Evolutionary conservation across 1,140 invertebrate genomes (phyloP), one percentile per base, ranked within the genome.

Genomic region (Cotesia glomerata): DNA sequence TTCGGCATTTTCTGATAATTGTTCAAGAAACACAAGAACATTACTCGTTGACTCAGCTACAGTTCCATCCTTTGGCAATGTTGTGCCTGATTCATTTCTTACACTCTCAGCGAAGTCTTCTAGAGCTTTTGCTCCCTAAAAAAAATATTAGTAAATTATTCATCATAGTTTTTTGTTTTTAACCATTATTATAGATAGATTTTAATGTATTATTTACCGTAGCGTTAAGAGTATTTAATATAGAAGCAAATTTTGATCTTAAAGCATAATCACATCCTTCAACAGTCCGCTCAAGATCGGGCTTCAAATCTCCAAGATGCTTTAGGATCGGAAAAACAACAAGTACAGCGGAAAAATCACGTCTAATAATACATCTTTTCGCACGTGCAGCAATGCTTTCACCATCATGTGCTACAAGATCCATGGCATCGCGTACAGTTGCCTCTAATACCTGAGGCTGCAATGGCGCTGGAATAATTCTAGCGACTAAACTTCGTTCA

Each of bases 41-140:
- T 98, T 97, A 64, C 94, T 96, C 3, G 97, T 97, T 56, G 97
- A 88, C 86, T 99, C 96, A 83, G 98, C 97, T 26, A 99, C 97
- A 0, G 97, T 99, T 71, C 97, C 97, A 89, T 99, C 97, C 84
- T 93, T 94, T 0, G 97, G 96, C 79, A 97, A 90, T 76, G 92
- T 92, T 4, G 93, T 91, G 45, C 94, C 93, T 9, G 91, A 91
- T 83, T 98, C 96, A 72, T 91, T 92, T 79, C 95, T 91, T 59
- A 98, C 92, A 77, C 92, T 95, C 79, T 98, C 96, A 63, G 96
- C 91, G 84, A 98, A 98, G 79, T 97, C 95, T 84, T 98, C 97
- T 74, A 98, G 87, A 18, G 95, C 94, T 87, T 95, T 95, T 36
- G 93, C 90, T 59, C 95, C 95, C 94, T 96, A 77, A 63, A 82